Base-by-base conservation (phyloP, 2,113 vertebrate species). In the Cheirogaleus medius region DNA sequence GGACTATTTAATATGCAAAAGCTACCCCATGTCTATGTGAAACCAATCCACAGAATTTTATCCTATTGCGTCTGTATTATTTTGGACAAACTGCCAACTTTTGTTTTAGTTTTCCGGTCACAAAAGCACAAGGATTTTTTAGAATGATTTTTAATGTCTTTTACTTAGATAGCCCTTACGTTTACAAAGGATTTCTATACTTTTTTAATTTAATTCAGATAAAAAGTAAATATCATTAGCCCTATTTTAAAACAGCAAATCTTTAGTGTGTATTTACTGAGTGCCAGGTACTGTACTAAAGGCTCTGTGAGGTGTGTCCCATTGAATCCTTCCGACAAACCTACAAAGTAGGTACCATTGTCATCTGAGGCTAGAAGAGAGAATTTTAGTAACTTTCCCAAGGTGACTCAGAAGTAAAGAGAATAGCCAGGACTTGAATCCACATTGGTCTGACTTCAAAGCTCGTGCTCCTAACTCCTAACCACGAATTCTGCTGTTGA, bases 61-160 rank as follows among this genome's bases (percentile, higher is more conserved):
- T 80, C 82, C 74, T 74, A 78, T 47, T 94, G 78, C 81, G 60
- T 97, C 90, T 82, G 71, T 78, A 89, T 88, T 84, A 80, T 83
- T 95, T 87, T 84, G 82, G 74, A 95, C 63, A 95, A 97, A 94
- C 37, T 74, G 69, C 78, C 89, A 91, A 76, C 37, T 84, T 96
- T 15, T 52, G 37, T 88, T 96, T 95, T 85, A 80, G 60, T 76
- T 88, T 97, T 95, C 66, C 74, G 94, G 52, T 90, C 29, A 90
- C 32, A 96, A 91, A 87, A 96, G 34, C 29, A 86, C 47, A 81
- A 90, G 11, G 32, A 74, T 85, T n/a, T 83, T 85, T 86, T 29
- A 90, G 63, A 89, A 84, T 66, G 32, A 93, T 83, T 86, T 58
- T 78, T 52, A 94, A 66, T 87, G 37, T 34, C 37, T 85, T 92